Evolutionary conservation across 2,888 invertebrate genomes (phyloP).

Genomic region (Blomia tropicalis): DNA sequence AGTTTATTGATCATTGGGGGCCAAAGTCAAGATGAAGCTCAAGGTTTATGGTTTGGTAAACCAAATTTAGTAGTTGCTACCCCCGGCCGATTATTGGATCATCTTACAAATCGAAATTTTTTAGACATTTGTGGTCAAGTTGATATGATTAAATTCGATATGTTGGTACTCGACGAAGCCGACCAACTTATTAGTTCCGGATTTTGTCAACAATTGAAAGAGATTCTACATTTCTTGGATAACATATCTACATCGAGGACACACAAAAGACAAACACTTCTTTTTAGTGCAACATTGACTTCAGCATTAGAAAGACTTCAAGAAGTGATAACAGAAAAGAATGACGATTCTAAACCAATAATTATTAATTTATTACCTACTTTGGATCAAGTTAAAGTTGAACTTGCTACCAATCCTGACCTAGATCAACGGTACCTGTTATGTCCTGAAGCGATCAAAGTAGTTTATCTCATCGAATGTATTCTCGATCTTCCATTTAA

Average conservation of each 20-base stretch:
- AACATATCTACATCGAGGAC: background rate
- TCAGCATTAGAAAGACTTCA: slow-evolving; percentile 56
- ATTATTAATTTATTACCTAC: slow-evolving; percentile 26
- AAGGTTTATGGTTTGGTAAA: slow-evolving; percentile 54
- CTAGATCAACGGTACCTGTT: slow-evolving; percentile 80
- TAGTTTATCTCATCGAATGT: slow-evolving; percentile 60
- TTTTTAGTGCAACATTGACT: slow-evolving; percentile 91
- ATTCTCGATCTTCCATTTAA: slow-evolving; percentile 26
- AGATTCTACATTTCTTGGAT: slow-evolving; percentile 25
- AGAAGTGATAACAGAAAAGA: slow-evolving; percentile 38
- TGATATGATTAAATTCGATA: slow-evolving; percentile 49
- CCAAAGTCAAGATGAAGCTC: slow-evolving; percentile 47
- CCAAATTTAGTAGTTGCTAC: slow-evolving; percentile 94
- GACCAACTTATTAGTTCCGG: slow-evolving; percentile 55
- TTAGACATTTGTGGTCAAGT: slow-evolving; percentile 31
- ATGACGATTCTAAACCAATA: slow-evolving; percentile 19
- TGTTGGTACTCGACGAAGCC: slow-evolving; percentile 84
- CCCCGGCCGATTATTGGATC: slow-evolving; percentile 84
- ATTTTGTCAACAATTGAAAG: slow-evolving; percentile 32
- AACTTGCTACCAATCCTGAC: slow-evolving; percentile 66
- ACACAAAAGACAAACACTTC: slow-evolving; percentile 55
- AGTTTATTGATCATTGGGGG: slow-evolving; percentile 83
- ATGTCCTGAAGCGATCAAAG: slow-evolving; percentile 67
- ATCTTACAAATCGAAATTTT: slow-evolving; percentile 57
- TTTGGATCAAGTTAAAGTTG: slow-evolving; percentile 39